Conservation (phyloP, 2,113 vertebrate species). For the Callospermophilus lateralis region DNA sequence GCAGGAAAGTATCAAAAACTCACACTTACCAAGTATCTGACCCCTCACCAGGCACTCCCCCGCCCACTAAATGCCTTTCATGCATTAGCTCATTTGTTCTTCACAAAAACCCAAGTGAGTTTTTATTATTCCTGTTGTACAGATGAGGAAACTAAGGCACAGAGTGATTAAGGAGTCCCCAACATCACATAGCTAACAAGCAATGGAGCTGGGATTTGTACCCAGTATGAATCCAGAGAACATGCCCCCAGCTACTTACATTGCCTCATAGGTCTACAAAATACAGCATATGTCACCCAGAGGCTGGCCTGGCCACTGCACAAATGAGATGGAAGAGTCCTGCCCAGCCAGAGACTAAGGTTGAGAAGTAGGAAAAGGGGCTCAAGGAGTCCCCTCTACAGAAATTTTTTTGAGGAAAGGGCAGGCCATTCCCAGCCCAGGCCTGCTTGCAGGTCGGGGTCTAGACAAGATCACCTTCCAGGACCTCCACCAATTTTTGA, state of each 20-base stretch:
- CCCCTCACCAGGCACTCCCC: not conserved
- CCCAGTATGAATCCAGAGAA: not conserved
- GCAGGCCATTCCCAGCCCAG: not conserved
- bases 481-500: not conserved
- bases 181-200: not conserved
- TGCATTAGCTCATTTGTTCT: not conserved
- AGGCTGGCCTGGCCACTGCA: not conserved
- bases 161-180: not conserved
- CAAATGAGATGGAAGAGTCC: not conserved
- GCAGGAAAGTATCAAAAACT: not conserved
- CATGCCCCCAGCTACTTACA: not conserved
- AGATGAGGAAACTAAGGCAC: conserved; percentile 19
- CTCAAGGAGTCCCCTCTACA: not conserved
- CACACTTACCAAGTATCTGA: not conserved
- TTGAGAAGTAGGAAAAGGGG: not conserved
- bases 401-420: not conserved
- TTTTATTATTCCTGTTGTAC: not conserved
- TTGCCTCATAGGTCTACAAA: not conserved
- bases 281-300: not conserved
- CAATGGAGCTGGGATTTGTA: not conserved
- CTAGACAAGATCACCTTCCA: not conserved
- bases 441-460: not conserved
- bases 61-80: not conserved
- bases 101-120: not conserved
- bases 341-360: not conserved